phyloP scores from a whole-genome alignment of 2,797 vertebrate species.

The Peromyscus nudipes region DNA sequence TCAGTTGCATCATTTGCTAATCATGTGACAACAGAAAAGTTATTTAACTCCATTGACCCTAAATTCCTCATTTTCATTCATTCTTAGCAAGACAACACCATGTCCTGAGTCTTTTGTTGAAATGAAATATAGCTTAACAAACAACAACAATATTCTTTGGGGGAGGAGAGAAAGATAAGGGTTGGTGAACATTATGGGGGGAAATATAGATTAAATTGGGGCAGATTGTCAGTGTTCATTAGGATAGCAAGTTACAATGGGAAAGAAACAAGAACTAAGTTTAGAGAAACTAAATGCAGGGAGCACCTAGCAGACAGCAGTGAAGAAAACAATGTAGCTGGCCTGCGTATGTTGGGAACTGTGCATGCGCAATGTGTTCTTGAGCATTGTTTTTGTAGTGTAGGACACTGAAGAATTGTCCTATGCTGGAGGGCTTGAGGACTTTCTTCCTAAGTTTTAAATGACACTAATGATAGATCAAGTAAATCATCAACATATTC shows the following conservation, averaged over 20 bases:
- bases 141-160: neutral
- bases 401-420: neutral
- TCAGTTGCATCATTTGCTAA: neutral
- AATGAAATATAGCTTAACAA: neutral
- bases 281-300: neutral
- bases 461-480: neutral
- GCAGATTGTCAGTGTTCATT: neutral
- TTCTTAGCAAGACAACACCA: neutral
- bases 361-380: neutral
- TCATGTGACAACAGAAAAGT: neutral
- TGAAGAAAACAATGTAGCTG: neutral
- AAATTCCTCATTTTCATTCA: neutral
- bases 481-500: neutral
- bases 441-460: neutral
- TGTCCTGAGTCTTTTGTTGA: neutral
- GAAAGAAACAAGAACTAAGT: neutral
- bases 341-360: neutral
- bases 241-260: neutral
- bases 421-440: neutral
- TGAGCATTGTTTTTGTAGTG: neutral
- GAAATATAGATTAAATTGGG: neutral
- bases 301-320: neutral
- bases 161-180: neutral
- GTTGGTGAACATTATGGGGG: neutral
- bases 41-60: constrained; percentile 3